phyloP scores from a whole-genome alignment of 2,113 vertebrate genomes.

The Leuciscus idus region DNA sequence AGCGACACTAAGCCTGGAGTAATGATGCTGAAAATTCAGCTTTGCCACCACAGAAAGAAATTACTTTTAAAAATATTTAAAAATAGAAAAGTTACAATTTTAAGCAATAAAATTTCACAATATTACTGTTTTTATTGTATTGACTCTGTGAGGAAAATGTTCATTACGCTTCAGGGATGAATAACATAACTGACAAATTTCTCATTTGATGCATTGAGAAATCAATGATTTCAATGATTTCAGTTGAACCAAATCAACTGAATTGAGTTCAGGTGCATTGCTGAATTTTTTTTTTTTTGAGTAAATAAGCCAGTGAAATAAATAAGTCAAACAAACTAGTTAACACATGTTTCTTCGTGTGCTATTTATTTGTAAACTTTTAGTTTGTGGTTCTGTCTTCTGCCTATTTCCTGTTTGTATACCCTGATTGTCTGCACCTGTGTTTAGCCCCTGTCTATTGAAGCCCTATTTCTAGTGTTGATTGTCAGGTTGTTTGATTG shows the following conservation, averaged over 20 bases:
- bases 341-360: not conserved
- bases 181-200: not conserved
- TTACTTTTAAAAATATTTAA: no score
- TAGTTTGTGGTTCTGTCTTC: not conserved
- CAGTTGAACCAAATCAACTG: no score
- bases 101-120: no score
- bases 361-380: not conserved
- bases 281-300: not conserved
- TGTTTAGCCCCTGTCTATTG: not conserved
- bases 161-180: not conserved
- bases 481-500: not conserved
- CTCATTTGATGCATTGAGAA: not conserved
- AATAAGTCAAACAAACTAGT: not conserved
- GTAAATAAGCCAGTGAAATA: not conserved
- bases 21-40: not conserved
- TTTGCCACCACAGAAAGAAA: no score
- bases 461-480: not conserved
- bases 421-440: not conserved
- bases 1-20: not conserved
- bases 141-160: not conserved
- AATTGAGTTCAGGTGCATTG: not conserved
- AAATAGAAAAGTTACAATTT: no score
- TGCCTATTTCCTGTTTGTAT: not conserved
- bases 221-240: no score
- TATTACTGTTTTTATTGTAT: no score